Evolutionary conservation across 2,113 vertebrate species (phyloP), one percentile per base, ranked within the genome.

Genomic region (Coturnix japonica): DNA sequence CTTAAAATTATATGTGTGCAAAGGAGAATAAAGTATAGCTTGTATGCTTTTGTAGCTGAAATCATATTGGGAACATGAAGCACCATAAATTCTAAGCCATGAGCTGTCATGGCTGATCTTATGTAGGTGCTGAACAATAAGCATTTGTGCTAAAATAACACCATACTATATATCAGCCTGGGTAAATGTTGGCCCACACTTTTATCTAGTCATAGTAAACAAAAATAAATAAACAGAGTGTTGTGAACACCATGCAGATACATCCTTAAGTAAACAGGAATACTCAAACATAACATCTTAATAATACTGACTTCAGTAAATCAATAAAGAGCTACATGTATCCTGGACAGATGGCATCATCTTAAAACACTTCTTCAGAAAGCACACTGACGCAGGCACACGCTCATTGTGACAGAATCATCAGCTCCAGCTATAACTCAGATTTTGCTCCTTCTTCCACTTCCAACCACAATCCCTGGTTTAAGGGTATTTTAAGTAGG

Each of bases 31-130:
- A 79, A 90, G 71, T 23, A 83, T 74, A 75, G 4, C 66, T 67
- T 80, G 51, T 60, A 43, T 44, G 47, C 7, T 75, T 94, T 81
- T 76, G 35, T 85, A 85, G 87, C 54, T 64, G 69, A 95, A 91
- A 91, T 81, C 43, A 60, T 80, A 84, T 44, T 39, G 56, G 61
- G 61, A 95, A 81, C 56, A 75, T 14, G 78, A 69, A 65, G 16
- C 49, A 66, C 60, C 75, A 83, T 94, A 85, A 89, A 94, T 91
- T 95, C 90, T 75, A 93, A 93, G 54, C 51, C 30, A 43, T 90
- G 59, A 70, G n/a, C 33, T 88, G 64, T 64, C 87, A 33, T 35
- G 65, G 37, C 25, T 90, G 76, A 85, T 83, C 64, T 83, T 76
- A 72, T 41, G 47, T 25, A 83, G 60, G 41, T 64, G 66, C 81